Evolutionary conservation across 2,113 vertebrate genomes (phyloP).

Genomic region (Pluvianellus socialis): DNA sequence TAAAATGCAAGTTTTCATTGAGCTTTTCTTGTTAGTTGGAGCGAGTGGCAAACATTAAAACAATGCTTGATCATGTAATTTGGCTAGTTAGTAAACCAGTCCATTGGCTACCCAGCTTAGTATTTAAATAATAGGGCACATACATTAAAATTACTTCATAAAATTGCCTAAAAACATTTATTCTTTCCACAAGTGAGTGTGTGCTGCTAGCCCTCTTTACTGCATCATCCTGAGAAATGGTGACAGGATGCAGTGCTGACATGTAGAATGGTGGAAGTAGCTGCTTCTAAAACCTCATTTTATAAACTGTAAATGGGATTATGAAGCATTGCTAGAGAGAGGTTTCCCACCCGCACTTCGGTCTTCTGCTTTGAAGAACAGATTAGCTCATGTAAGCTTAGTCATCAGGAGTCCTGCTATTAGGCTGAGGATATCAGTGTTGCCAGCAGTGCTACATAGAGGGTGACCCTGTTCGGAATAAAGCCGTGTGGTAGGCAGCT

Average conservation of each 20-base stretch:
- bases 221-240: neutral
- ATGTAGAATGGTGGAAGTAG: neutral
- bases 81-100: neutral
- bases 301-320: neutral
- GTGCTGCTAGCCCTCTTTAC: neutral
- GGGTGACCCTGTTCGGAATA: neutral
- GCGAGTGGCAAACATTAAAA: neutral
- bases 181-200: neutral
- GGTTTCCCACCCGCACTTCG: neutral
- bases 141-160: neutral
- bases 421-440: neutral
- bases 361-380: neutral
- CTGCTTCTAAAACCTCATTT: conserved; percentile 20
- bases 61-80: neutral
- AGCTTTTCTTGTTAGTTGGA: neutral
- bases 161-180: neutral
- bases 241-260: neutral
- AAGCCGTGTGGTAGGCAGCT: neutral
- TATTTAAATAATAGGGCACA: neutral
- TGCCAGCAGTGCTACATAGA: neutral
- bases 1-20: neutral
- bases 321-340: neutral
- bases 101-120: neutral
- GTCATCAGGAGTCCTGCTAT: neutral
- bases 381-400: neutral